phyloP scores from a whole-genome alignment of 37 sponge, comb jelly and placozoan genomes.

The Halisarca cf. caerulea region DNA sequence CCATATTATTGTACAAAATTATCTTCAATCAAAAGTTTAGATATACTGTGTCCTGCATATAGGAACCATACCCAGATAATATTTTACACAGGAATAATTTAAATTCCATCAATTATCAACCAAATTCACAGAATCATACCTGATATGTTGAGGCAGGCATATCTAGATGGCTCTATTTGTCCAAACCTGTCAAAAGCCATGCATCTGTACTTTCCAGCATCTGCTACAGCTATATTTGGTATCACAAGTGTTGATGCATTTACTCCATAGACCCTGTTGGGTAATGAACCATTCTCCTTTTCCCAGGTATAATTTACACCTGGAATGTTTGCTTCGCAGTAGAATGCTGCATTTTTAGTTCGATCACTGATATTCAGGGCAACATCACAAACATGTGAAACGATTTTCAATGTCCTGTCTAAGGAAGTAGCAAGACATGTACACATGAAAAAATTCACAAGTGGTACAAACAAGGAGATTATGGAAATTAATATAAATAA shows the following conservation, averaged over 20 bases:
- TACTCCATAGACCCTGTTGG: not conserved
- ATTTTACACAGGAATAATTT: too few species aligned
- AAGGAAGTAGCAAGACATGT: too few species aligned
- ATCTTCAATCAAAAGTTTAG: too few species aligned
- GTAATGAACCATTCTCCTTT: not conserved
- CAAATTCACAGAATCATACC: not conserved
- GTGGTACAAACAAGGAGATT: too few species aligned
- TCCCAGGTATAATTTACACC: slow-evolving; percentile 4
- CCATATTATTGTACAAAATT: too few species aligned
- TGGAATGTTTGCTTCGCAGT: not conserved
- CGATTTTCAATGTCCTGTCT: not conserved
- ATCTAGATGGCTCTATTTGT: not conserved
- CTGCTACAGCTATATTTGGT: slow-evolving; percentile 13
- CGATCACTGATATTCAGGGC: not conserved
- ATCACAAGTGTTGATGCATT: not conserved
- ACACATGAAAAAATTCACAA: too few species aligned
- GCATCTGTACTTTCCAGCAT: slow-evolving; percentile 11
- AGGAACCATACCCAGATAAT: too few species aligned
- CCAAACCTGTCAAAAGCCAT: not conserved
- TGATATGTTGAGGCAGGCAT: not conserved
- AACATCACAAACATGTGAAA: not conserved
- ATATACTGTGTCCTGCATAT: too few species aligned
- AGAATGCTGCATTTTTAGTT: not conserved
- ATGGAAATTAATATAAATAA: too few species aligned
- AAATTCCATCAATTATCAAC: too few species aligned